A percentile compares a stretch with the other conserved stretches of the same genome.
These are phyloP conservation scores for Monomorium pharaonis DNA, from an alignment of 1,140 invertebrate species.

Conservation along the genomic window DNA sequence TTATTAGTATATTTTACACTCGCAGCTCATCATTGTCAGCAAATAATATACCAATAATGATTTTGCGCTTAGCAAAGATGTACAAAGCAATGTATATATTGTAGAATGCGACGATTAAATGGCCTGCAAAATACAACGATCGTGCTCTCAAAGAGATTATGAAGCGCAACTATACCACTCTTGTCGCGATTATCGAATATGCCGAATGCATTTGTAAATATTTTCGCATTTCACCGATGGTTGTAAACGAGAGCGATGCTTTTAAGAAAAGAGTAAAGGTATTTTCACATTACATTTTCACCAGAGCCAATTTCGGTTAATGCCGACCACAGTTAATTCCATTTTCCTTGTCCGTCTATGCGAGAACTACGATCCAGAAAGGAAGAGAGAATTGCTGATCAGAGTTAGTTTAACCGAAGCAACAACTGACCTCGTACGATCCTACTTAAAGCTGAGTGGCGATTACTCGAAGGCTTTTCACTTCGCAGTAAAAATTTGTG, in stretches of 20 bases:
- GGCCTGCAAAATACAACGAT: constrained; percentile 1
- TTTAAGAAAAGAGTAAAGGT: background rate
- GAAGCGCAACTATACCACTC: background rate
- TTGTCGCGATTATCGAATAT: constrained; percentile 29
- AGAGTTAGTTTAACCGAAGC: constrained; percentile 38
- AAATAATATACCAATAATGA: constrained; percentile 25
- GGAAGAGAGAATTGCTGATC: constrained; percentile 42
- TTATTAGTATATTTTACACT: constrained; percentile 5
- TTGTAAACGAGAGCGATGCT: background rate
- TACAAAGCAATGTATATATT: background rate
- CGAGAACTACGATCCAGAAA: constrained; percentile 30
- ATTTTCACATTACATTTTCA: constrained; percentile 17
- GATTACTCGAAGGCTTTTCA: background rate
- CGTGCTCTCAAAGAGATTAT: constrained; percentile 32
- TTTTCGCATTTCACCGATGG: background rate
- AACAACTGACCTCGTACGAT: constrained; percentile 44
- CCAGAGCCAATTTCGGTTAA: constrained; percentile 39
- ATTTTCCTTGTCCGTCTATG: constrained; percentile 35
- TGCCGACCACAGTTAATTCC: constrained; percentile 44
- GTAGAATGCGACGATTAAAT: background rate
- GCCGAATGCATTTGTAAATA: background rate
- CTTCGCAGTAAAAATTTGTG: constrained; percentile 5
- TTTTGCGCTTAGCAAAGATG: background rate
- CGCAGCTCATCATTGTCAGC: background rate
- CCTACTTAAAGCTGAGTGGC: constrained; percentile 26